Base-by-base conservation (phyloP, 2,113 vertebrate genomes). In the Cyphomyrus plagiostoma region DNA sequence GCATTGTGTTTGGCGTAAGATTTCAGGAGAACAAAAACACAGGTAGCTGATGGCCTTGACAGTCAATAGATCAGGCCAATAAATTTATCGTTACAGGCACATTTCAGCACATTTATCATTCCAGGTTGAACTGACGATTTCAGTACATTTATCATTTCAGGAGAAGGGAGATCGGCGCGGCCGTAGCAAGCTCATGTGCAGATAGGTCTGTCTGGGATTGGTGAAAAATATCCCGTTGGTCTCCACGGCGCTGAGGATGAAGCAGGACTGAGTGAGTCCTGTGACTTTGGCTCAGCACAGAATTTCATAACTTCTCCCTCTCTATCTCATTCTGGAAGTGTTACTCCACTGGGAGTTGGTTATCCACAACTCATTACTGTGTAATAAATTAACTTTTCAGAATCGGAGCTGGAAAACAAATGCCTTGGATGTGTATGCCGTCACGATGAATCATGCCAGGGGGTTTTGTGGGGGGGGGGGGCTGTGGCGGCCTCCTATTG, bases 301-400 rank as follows among this genome's bases (percentile, higher is more conserved):
- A 39, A 84, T 89, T 89, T 56, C 35, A 49, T 49, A 30, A 70
- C 23, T 80, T 82, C 66, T 82, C 26, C 15, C 62, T 66, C 15
- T 46, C 39, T 26, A 15, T 88, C 53, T 90, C 89, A 50, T 89
- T 91, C 91, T 91, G 88, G 83, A 9, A 19, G 42, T 35, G 84
- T 42, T 89, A 89, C 80, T 88, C 89, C 88, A 90, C 62, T 83
- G 66, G 88, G 42, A 74, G 90, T 49, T 91, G 84, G 82, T 93
- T 93, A 94, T 95, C 91, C 93, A 90, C 93, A 92, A 89, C 91
- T 93, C 93, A 95, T 95, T 94, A 94, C 91, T 49, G 89, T 74
- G 87, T 93, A 94, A 93, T 92, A 93, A 95, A 96, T 94, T 91
- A 84, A 89, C 91, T 93, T 91, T 91, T 94, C 91, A 92, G 89